These are phyloP conservation scores for Cyprinodon variegatus DNA, from an alignment of 2,113 vertebrate species.

Conservation along the genomic window DNA sequence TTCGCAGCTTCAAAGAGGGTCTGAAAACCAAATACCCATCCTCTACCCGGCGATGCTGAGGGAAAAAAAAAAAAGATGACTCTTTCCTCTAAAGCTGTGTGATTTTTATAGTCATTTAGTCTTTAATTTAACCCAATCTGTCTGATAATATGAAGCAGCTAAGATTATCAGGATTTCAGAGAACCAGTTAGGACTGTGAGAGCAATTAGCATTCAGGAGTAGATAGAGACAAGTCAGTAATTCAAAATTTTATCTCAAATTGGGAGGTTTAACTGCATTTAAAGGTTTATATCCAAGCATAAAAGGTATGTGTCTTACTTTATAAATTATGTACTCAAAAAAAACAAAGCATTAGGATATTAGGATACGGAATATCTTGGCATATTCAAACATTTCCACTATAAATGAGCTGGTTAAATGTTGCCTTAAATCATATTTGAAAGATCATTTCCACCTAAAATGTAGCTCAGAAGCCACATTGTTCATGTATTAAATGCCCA, in stretches of 20 bases:
- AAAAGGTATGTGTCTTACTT: neutral
- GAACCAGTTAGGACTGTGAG: constrained; percentile 1
- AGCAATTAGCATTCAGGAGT: neutral
- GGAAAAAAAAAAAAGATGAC: too few species aligned
- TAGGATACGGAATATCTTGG: too few species aligned
- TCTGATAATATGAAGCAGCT: constrained; percentile 20
- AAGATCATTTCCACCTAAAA: neutral
- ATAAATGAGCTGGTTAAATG: too few species aligned
- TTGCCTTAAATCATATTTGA: neutral
- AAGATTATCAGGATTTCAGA: constrained; percentile 23
- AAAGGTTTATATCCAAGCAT: neutral
- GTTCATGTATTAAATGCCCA: neutral
- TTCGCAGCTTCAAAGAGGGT: constrained; percentile 90
- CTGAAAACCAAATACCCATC: constrained; percentile 87
- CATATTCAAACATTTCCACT: too few species aligned
- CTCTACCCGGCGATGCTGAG: constrained; percentile 85
- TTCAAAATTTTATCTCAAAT: neutral
- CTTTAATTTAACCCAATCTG: constrained; percentile 11
- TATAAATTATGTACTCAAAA: neutral
- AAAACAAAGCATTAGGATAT: neutral
- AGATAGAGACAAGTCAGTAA: neutral
- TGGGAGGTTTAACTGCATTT: neutral
- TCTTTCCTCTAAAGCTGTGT: neutral
- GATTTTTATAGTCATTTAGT: constrained; percentile 4
- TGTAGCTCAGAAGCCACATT: neutral